A percentile compares a stretch with the other conserved stretches of the same genome.
Evolutionary conservation across 2,113 vertebrate species (phyloP).

Genomic region (Bufo gargarizans): DNA sequence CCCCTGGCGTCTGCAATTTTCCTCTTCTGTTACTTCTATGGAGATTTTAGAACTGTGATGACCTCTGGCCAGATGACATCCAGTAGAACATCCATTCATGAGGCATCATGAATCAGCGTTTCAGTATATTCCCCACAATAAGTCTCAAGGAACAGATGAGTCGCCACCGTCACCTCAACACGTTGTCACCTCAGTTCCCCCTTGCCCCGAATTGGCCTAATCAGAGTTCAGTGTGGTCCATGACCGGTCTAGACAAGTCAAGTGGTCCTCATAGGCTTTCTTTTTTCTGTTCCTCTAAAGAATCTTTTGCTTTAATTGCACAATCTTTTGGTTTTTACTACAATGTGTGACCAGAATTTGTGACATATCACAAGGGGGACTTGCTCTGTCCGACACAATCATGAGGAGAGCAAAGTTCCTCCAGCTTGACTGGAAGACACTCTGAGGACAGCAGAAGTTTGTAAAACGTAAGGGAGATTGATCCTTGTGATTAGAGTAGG

Average conservation of each 20-base stretch:
- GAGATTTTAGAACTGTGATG: not conserved
- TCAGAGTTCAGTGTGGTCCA: not conserved
- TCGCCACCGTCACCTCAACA: no score
- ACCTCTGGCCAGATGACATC: not conserved
- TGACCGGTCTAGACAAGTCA: constrained; percentile 2
- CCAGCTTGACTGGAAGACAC: not conserved
- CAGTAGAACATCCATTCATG: not conserved
- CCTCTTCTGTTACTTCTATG: no score
- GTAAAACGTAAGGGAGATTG: no score
- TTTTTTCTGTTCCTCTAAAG: constrained; percentile 16
- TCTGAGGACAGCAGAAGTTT: no score
- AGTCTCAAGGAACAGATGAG: no score
- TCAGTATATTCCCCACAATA: not conserved
- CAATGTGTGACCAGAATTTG: not conserved
- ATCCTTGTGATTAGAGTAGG: no score
- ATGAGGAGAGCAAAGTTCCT: not conserved
- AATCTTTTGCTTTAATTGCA: not conserved
- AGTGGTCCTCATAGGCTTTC: not conserved
- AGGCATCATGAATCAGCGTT: not conserved
- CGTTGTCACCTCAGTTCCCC: not conserved
- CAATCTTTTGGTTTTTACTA: not conserved
- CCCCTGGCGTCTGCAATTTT: no score
- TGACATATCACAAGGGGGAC: not conserved
- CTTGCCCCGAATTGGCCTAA: not conserved
- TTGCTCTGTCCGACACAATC: not conserved